These are phyloP conservation scores for Dysidea cf. avara DNA, from an alignment of 37 sponge, comb jelly and placozoan genomes.

Conservation along the genomic window DNA sequence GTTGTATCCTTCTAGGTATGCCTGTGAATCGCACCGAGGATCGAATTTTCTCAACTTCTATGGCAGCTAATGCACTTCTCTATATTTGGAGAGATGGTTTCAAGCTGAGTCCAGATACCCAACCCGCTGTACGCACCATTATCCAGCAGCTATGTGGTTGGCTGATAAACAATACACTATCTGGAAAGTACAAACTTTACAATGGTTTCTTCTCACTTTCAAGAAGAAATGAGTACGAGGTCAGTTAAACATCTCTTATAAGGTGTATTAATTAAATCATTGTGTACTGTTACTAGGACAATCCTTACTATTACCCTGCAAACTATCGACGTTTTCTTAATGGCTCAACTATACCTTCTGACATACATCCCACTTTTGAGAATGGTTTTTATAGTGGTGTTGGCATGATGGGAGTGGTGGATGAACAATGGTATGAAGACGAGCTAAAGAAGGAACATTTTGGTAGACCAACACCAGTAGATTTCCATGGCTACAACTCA, in stretches of 20 bases:
- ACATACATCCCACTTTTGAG: background rate
- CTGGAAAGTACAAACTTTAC: constrained; percentile 23
- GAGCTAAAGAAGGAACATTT: constrained; percentile 33
- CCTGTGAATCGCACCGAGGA: constrained; percentile 35
- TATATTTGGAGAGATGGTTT: constrained; percentile 35
- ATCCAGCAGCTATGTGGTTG: constrained; percentile 22
- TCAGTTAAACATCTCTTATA: no score
- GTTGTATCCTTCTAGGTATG: constrained; percentile 17
- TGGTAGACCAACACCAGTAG: constrained; percentile 22
- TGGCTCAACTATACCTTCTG: constrained; percentile 23
- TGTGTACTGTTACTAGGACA: constrained; percentile 22
- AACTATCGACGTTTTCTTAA: constrained; percentile 37
- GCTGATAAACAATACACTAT: constrained; percentile 13
- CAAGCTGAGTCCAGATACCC: constrained; percentile 11
- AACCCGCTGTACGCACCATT: background rate
- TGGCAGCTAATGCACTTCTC: constrained; percentile 43
- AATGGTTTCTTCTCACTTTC: constrained; percentile 62
- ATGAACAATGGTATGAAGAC: constrained; percentile 22
- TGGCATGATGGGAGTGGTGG: constrained; percentile 39
- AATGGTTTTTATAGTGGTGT: background rate
- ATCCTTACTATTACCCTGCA: constrained; percentile 44
- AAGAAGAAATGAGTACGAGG: constrained; percentile 4
- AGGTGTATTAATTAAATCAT: no score
- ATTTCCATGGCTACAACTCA: constrained; percentile 54
- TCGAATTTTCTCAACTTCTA: constrained; percentile 36